phyloP scores from a whole-genome alignment of 2,888 invertebrate species.

The Clitarchus hookeri region DNA sequence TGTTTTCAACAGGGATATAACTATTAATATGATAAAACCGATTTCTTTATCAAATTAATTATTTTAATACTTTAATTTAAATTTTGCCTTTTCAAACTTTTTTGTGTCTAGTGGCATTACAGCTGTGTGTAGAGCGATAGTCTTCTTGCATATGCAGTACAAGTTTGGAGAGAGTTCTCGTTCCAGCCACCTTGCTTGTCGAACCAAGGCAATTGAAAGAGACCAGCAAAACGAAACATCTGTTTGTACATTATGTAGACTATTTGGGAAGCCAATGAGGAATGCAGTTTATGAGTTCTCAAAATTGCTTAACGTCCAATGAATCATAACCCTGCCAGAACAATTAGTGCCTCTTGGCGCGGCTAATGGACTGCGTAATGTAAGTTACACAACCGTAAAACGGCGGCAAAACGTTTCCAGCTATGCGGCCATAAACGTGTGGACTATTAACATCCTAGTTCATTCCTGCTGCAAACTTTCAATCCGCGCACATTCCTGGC shows the following conservation, averaged over 20 bases:
- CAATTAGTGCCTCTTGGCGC: not conserved
- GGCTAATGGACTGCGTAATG: conserved; percentile 1
- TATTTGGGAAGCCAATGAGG: not conserved
- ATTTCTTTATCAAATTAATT: too few relatives aligned
- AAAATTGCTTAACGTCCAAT: not conserved
- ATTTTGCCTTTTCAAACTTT: too few relatives aligned
- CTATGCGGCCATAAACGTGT: not conserved
- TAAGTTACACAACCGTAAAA: conserved; percentile 14
- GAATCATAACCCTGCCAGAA: not conserved
- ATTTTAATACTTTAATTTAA: too few relatives aligned
- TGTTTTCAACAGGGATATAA: too few relatives aligned
- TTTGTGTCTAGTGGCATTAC: too few relatives aligned
- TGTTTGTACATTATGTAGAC: not conserved
- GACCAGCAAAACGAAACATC: not conserved
- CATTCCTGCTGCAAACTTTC: conserved; percentile 10
- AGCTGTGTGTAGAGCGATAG: too few relatives aligned
- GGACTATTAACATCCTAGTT: not conserved
- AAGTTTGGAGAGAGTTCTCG: too few relatives aligned
- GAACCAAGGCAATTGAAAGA: not conserved
- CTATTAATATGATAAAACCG: too few relatives aligned
- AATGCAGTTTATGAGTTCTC: not conserved
- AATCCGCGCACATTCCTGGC: not conserved
- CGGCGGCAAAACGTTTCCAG: not conserved
- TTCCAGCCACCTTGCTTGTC: not conserved
- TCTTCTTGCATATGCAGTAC: too few relatives aligned